A percentile compares a stretch with the other conserved stretches of the same genome.
phyloP scores from a whole-genome alignment of 2,888 invertebrate species.

The Brachylomia viminalis region DNA sequence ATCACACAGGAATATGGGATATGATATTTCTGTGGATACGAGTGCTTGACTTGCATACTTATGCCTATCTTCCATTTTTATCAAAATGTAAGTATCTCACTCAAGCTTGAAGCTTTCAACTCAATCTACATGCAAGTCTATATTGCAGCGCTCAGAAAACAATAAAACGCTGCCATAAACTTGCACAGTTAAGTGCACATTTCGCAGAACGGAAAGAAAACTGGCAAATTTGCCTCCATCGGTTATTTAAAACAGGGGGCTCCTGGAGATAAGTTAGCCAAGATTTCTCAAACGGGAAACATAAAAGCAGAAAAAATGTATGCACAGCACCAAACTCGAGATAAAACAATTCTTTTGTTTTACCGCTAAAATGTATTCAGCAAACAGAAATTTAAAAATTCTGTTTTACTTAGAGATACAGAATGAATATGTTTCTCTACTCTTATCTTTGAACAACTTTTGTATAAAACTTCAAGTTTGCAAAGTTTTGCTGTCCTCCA shows the following conservation, averaged over 20 bases:
- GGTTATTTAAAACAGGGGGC: slow-evolving; percentile 52
- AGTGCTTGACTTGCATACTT: neutral
- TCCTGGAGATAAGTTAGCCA: slow-evolving; percentile 47
- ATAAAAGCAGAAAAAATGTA: slow-evolving; percentile 49
- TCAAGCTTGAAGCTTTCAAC: neutral
- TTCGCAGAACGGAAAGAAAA: slow-evolving; percentile 42
- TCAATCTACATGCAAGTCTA: neutral
- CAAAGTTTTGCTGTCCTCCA: slow-evolving; percentile 41
- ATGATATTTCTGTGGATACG: too few relatives aligned
- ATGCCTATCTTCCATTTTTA: neutral
- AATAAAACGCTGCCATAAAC: slow-evolving; percentile 31
- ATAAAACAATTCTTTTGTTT: slow-evolving; percentile 64
- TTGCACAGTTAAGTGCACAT: slow-evolving; percentile 45
- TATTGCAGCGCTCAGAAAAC: slow-evolving; percentile 20
- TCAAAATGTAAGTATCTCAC: neutral
- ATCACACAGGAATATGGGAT: neutral
- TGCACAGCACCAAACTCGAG: slow-evolving; percentile 41
- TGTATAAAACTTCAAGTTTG: slow-evolving; percentile 46
- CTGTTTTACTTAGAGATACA: slow-evolving; percentile 47
- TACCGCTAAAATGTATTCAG: slow-evolving; percentile 52
- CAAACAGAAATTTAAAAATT: slow-evolving; percentile 61
- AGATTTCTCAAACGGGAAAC: slow-evolving; percentile 50
- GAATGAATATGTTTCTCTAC: slow-evolving; percentile 54
- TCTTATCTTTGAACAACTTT: slow-evolving; percentile 57
- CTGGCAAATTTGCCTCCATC: slow-evolving; percentile 57